Evolutionary conservation across 1,140 invertebrate species (phyloP), one percentile per base, ranked within the genome.

Genomic region (Drosophila sucinea): DNA sequence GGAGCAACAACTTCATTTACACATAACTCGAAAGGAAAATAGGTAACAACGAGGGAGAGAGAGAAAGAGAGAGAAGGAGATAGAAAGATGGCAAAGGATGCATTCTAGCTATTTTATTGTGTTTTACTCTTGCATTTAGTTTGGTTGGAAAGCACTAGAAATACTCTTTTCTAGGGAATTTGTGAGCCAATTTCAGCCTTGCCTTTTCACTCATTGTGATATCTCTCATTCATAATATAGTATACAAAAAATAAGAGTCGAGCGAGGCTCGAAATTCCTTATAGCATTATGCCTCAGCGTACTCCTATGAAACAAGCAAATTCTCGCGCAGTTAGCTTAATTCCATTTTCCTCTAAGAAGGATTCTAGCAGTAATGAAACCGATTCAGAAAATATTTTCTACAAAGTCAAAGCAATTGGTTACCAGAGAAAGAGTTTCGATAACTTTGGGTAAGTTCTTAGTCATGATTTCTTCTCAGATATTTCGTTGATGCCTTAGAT

Each of bases 1-100:
- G 44, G 1, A 51, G 23, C 44, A 51, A 27, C 44, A 51, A 51
- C 25, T 51, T 27, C 6, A 51, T 51, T 51, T 51, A 51, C 44
- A 51, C 44, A 25, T 25, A 51, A 51, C 44, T 51, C 6, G 17
- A 51, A 25, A 27, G 1, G n/a, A 17, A 5, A 17, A n/a, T 44
- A 6, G 41, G 17, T n/a, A 44, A 44, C n/a, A 3, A 23, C 10
- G 3, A 5, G 5, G n/a, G 41, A 17, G n/a, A 23, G 17, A 11
- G 10, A 10, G 3, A 38, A 10, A 38, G 10, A 38, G 30, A 30
- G 2, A 30, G 35, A 5, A 3, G 6, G 35, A 38, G 35, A 8
- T 8, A 6, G 44, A 17, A 6, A 23, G 25, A 23, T 23, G 44
- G 6, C 2, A 25, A 47, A 5, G 5, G 7, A 7, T 23, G 44